These are phyloP conservation scores for Serrognathus titanus DNA, from an alignment of 2,888 invertebrate species.

Conservation along the genomic window DNA sequence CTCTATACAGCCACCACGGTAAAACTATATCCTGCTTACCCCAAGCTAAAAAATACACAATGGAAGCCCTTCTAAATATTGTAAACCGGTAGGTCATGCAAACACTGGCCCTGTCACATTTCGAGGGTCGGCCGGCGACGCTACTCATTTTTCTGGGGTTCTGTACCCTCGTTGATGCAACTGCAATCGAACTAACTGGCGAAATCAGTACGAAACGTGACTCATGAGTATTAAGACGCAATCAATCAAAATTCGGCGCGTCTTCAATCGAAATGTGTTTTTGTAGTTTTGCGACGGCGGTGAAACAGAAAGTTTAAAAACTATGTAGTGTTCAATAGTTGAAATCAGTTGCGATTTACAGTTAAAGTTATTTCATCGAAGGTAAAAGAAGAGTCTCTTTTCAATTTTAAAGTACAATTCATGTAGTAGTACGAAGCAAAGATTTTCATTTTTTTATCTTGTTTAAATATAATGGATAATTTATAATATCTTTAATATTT, in stretches of 20 bases:
- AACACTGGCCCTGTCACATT: slow-evolving; percentile 27
- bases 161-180: slow-evolving; percentile 41
- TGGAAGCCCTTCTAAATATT: slow-evolving; percentile 36
- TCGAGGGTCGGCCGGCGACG: slow-evolving; percentile 15
- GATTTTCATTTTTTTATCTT: too few species aligned
- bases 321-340: too few species aligned
- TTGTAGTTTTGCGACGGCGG: too few species aligned
- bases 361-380: too few species aligned
- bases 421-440: too few species aligned
- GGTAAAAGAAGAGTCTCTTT: too few species aligned
- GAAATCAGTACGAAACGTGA: slow-evolving; percentile 41
- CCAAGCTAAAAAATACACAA: slow-evolving; percentile 35
- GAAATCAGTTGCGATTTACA: too few species aligned
- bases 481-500: too few species aligned
- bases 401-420: too few species aligned
- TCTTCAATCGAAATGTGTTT: neutral
- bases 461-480: too few species aligned
- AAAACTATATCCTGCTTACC: slow-evolving; percentile 21
- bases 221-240: slow-evolving; percentile 36
- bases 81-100: slow-evolving; percentile 37
- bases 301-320: too few species aligned
- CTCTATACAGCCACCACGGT: slow-evolving; percentile 1
- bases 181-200: slow-evolving; percentile 32
- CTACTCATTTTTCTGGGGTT: slow-evolving; percentile 35
- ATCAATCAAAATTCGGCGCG: slow-evolving; percentile 26